Conservation (phyloP, 2,888 invertebrate genomes). For the Acrobasis suavella region DNA sequence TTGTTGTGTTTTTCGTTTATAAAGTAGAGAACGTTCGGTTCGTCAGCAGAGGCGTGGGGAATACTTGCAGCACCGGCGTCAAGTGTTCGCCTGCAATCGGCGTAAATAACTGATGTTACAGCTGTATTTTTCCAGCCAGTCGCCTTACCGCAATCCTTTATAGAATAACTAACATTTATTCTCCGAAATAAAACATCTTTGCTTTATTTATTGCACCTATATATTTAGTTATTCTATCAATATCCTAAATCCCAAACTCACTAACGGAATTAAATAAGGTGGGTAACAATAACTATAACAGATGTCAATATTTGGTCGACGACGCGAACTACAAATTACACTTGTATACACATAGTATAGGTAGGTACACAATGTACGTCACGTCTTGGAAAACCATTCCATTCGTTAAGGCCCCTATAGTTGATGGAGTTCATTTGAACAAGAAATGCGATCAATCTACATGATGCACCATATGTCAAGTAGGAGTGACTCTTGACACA, state of each 20-base stretch:
- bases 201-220: not conserved
- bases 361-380: constrained; percentile 36
- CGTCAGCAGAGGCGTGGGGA: not conserved
- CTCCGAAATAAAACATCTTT: not conserved
- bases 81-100: constrained; percentile 25
- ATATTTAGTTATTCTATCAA: not conserved
- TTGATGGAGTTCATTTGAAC: not conserved
- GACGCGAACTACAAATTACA: constrained; percentile 8
- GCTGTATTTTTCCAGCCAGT: constrained; percentile 35
- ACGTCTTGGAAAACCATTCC: constrained; percentile 1
- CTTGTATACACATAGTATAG: constrained; percentile 34
- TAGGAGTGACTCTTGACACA: constrained; percentile 32
- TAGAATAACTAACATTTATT: constrained; percentile 9
- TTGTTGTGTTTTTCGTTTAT: not conserved
- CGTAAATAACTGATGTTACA: constrained; percentile 42
- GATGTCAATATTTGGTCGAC: not conserved
- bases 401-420: not conserved
- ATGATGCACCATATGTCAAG: constrained; percentile 21
- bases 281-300: constrained; percentile 9
- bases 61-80: not conserved
- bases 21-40: not conserved
- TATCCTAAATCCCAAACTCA: not conserved
- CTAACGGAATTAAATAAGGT: constrained; percentile 4
- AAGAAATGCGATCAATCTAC: constrained; percentile 9
- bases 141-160: constrained; percentile 30